Base-by-base conservation (phyloP, 2,888 invertebrate genomes). In the Oegoconia quadripuncta region DNA sequence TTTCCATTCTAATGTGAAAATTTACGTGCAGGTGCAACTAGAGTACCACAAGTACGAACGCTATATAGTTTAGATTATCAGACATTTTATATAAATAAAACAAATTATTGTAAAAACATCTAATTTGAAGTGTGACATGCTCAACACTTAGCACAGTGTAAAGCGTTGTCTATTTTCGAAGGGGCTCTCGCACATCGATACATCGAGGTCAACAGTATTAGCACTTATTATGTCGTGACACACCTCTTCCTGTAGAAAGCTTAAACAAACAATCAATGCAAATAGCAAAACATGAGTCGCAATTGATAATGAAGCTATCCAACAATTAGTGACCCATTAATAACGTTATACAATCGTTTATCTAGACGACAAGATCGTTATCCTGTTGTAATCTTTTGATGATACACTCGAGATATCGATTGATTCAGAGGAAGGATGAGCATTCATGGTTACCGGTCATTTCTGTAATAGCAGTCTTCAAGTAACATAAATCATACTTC, bases 171-270 rank as follows among this genome's bases (percentile, higher is more conserved):
- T 45, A 51, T 52, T 53, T 40, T 38, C 46, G 45, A 28, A n/a
- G 22, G 18, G 34, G 17, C 13, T 25, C 34, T 25, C 16, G 25
- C 26, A 11, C 26, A 18, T 18, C 18, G 55, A 66, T 61, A 30
- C 34, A 79, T 74, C 49, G 68, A 57, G 80, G 80, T 74, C 76
- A 67, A 56, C 52, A 47, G 46, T 76, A 72, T 84, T 82, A 81
- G 72, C 79, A 71, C 71, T 63, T 64, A 64, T 66, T 59, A 64
- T 28, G 29, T 55, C 50, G 52, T 55, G 57, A 48, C 55, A 63
- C 64, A 48, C 58, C 57, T 50, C 68, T 76, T 76, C 73, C 72
- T 70, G 64, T 71, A 79, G 82, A 84, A 83, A 84, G 79, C 63
- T 71, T 60, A 51, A 44, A 56, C 65, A 75, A 79, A 74, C 44